Evolutionary conservation across 2,888 invertebrate species (phyloP), one percentile per base, ranked within the genome.

Genomic region (Sminthurides aquaticus): DNA sequence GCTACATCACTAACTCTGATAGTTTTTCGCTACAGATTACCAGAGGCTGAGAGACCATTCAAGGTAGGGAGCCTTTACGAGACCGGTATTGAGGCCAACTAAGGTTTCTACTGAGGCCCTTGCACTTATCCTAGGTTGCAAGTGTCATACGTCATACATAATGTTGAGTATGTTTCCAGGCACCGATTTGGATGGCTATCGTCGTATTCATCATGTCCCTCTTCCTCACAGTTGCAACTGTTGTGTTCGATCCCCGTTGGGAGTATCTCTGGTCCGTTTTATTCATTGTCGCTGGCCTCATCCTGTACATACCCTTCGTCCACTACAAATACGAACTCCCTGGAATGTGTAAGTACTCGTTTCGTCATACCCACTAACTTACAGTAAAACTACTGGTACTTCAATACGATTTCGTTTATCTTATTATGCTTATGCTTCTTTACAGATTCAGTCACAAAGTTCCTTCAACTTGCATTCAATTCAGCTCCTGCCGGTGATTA

Each of bases 1-100:
- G 90, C 91, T 72, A 86, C 95, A 54, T 94, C 96, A 92, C 79
- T 91, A 69, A 92, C 95, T 15, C 83, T 96, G 62, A 86, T 97
- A 76, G 90, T 95, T 66, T 90, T 97, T 88, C 84, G 96, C 77
- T 86, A 83, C 78, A 95, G 93, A 71, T 89, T 90, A 80, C 91
- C 91, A 67, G 90, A 93, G 80, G 88, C 89, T 78, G 90, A 89
- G 68, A 83, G 96, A 80, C 95, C 95, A 66, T 96, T 95, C 79
- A 95, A 91, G 87, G 90, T 89, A 78, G 8, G 8, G 5, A 11
- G 43, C 8, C 5, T 34, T 34, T 34, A n/a, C n/a, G n/a, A n/a
- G n/a, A n/a, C n/a, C n/a, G n/a, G n/a, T n/a, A n/a, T n/a, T n/a
- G n/a, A n/a, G n/a, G n/a, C n/a, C n/a, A n/a, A n/a, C n/a, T n/a